Evolutionary conservation across 2,888 invertebrate genomes (phyloP).

Genomic region (Melinaea marsaeus): DNA sequence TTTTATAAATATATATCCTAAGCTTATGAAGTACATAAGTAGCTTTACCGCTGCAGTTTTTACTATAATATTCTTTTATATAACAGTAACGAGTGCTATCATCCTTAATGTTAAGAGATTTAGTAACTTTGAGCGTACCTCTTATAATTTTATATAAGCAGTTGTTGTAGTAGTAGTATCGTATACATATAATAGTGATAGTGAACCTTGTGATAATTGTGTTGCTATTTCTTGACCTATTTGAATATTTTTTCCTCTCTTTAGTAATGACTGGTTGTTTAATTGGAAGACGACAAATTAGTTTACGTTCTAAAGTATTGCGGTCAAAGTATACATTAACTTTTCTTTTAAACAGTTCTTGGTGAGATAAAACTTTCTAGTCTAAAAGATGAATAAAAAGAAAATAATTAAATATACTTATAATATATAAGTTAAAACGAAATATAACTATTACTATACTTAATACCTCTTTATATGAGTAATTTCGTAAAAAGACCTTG

Average conservation of each 20-base stretch:
- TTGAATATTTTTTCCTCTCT: no score
- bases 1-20: neutral
- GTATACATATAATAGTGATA: no score
- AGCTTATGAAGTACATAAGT: neutral
- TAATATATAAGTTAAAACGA: no score
- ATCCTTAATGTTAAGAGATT: constrained; percentile 20
- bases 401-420: no score
- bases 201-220: no score
- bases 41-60: neutral
- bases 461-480: no score
- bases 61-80: constrained; percentile 3
- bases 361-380: constrained; percentile 5
- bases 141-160: no score
- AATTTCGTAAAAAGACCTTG: no score
- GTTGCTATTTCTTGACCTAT: no score
- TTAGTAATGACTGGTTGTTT: constrained; percentile 30
- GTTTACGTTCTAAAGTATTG: constrained; percentile 54
- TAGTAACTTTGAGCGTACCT: neutral
- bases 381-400: neutral
- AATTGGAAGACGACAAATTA: constrained; percentile 42
- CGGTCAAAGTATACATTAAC: constrained; percentile 54
- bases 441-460: no score
- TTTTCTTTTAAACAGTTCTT: constrained; percentile 19
- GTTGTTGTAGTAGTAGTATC: no score
- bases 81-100: constrained; percentile 17